These are phyloP conservation scores for Zaprionus camerounensis DNA, from an alignment of 1,140 invertebrate species.

Conservation along the genomic window DNA sequence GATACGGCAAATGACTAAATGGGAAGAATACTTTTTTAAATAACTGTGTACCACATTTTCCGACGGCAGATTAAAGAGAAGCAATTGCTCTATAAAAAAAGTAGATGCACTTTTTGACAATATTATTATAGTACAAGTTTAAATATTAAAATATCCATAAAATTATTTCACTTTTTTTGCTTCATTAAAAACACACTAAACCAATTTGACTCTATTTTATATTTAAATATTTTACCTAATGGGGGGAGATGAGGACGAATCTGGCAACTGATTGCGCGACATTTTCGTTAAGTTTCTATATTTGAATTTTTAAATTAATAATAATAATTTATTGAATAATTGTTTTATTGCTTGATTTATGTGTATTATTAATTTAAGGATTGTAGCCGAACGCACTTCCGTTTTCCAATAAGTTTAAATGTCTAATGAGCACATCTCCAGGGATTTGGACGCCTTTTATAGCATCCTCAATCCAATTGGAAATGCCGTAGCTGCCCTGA, in stretches of 20 bases:
- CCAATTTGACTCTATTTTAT: neutral
- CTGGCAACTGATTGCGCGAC: slow-evolving; percentile 85
- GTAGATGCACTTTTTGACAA: too few relatives aligned
- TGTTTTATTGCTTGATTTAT: neutral
- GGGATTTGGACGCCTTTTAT: slow-evolving; percentile 76
- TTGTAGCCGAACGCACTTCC: slow-evolving; percentile 26
- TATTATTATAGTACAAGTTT: too few relatives aligned
- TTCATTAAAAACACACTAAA: neutral
- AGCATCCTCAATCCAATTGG: slow-evolving; percentile 66
- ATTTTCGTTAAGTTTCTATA: slow-evolving; percentile 63
- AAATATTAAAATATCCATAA: neutral
- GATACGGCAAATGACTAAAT: slow-evolving; percentile 78
- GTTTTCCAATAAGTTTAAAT: slow-evolving; percentile 67
- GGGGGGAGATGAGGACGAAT: slow-evolving; percentile 86
- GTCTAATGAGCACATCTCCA: slow-evolving; percentile 65
- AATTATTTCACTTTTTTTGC: neutral
- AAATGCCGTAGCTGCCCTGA: slow-evolving; percentile 43
- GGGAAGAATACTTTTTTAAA: neutral
- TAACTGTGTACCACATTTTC: neutral
- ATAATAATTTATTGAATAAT: neutral
- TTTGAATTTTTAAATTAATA: too few relatives aligned
- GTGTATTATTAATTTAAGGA: neutral
- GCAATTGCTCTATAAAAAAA: neutral
- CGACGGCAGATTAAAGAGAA: slow-evolving; percentile 23
- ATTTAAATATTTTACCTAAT: slow-evolving; percentile 76